Evolutionary conservation across 2,113 vertebrate species (phyloP).

Genomic region (Cepphus grylle): DNA sequence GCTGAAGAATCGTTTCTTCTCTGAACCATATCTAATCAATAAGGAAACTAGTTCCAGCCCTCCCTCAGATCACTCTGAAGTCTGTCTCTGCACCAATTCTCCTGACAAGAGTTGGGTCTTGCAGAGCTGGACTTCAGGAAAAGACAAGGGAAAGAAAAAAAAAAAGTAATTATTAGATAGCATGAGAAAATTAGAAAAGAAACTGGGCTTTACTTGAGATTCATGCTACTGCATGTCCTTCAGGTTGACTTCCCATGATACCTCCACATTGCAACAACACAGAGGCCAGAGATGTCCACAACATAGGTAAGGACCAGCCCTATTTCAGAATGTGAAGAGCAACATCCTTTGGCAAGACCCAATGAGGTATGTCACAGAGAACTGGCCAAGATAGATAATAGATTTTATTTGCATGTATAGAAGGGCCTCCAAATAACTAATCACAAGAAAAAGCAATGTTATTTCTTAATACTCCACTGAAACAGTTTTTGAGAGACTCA

Average conservation of each 20-base stretch:
- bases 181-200: not conserved
- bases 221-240: not conserved
- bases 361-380: not conserved
- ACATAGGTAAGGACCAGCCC: not conserved
- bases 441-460: not conserved
- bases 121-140: not conserved
- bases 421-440: not conserved
- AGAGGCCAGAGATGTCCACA: not conserved
- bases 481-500: not conserved
- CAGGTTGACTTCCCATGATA: not conserved
- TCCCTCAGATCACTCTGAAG: not conserved
- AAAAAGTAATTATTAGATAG: not conserved
- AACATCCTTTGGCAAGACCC: not conserved
- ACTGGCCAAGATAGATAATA: not conserved
- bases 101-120: not conserved
- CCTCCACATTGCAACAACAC: not conserved
- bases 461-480: not conserved
- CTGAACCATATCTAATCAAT: not conserved
- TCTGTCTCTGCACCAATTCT: not conserved
- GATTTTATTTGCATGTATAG: not conserved
- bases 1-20: not conserved
- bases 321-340: not conserved
- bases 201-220: not conserved
- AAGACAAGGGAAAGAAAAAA: not conserved
- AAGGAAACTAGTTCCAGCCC: not conserved